Conservation (phyloP, 2,888 invertebrate species). For the Hypomecis punctinalis region DNA sequence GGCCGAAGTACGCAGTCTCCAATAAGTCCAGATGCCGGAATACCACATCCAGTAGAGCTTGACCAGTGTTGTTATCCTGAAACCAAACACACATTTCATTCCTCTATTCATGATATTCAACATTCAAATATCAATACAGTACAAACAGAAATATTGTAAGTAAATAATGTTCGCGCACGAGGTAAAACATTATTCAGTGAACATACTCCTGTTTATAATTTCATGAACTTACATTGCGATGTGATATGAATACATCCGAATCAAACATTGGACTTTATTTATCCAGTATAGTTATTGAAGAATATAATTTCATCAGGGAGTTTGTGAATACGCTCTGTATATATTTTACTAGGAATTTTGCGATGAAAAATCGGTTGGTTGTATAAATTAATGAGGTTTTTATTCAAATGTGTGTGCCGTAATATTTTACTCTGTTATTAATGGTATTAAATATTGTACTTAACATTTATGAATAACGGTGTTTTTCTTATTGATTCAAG, state of each 20-base stretch:
- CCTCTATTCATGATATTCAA: constrained; percentile 17
- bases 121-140: not conserved
- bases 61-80: constrained; percentile 95
- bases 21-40: constrained; percentile 96
- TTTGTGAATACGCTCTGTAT: constrained; percentile 2
- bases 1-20: constrained; percentile 98
- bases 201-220: constrained; percentile 17
- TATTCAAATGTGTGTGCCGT: not conserved
- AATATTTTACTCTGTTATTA: no score
- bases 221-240: constrained; percentile 14
- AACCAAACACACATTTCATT: constrained; percentile 41
- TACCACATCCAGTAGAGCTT: constrained; percentile 95
- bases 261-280: constrained; percentile 13
- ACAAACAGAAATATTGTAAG: constrained; percentile 23
- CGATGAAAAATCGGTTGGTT: not conserved
- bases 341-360: constrained; percentile 2
- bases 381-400: constrained; percentile 1
- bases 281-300: constrained; percentile 17
- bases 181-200: constrained; percentile 17
- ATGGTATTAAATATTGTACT: no score
- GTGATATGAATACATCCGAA: constrained; percentile 16
- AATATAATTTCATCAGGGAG: constrained; percentile 11
- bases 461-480: no score
- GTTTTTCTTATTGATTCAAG: no score
- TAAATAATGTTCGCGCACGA: constrained; percentile 8